phyloP scores from a whole-genome alignment of 2,888 invertebrate species.

The Trisateles emortualis region DNA sequence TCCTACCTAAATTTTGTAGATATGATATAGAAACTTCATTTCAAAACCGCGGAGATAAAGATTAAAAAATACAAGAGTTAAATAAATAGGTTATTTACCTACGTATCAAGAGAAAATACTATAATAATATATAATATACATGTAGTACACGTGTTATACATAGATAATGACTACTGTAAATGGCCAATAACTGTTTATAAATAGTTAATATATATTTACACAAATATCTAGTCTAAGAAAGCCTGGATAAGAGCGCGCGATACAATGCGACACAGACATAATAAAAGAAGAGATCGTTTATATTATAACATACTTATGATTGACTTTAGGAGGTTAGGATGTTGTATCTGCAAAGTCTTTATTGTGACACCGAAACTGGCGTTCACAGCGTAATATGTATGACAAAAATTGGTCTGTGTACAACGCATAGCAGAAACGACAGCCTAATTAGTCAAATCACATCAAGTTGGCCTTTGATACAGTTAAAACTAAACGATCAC shows the following conservation, averaged over 20 bases:
- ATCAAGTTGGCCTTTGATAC: too few species aligned
- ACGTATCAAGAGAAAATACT: slow-evolving; percentile 20
- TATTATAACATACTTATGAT: neutral
- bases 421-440: too few species aligned
- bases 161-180: slow-evolving; percentile 30
- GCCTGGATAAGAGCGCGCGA: neutral
- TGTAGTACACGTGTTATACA: neutral
- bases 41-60: neutral
- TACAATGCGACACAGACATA: slow-evolving; percentile 1
- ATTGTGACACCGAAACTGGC: too few species aligned
- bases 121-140: neutral
- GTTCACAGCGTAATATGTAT: too few species aligned
- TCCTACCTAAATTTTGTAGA: neutral
- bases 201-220: slow-evolving; percentile 11
- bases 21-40: neutral
- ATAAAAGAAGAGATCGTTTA: neutral
- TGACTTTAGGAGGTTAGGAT: too few species aligned
- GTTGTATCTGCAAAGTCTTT: too few species aligned
- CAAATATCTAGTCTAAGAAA: neutral
- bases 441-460: too few species aligned
- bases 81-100: slow-evolving; percentile 10
- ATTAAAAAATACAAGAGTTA: neutral
- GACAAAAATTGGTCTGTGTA: too few species aligned
- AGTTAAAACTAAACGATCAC: neutral
- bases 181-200: slow-evolving; percentile 27